A percentile compares a stretch with the other conserved stretches of the same genome.
These are phyloP conservation scores for Anthoscopus minutus DNA, from an alignment of 2,113 vertebrate genomes.

Conservation along the genomic window DNA sequence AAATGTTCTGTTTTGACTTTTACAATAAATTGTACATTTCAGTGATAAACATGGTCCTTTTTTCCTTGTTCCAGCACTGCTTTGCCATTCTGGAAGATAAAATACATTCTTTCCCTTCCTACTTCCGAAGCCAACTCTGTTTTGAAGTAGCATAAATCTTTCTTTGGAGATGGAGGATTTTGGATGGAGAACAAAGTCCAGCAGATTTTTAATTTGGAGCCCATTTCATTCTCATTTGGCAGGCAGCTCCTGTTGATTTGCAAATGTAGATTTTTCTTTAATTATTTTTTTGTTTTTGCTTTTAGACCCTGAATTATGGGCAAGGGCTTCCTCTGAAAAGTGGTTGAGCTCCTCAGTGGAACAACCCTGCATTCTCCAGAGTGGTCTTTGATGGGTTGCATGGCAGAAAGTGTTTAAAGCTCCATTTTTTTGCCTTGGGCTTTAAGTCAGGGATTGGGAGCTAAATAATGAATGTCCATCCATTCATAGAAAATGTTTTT, in stretches of 20 bases:
- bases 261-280: not conserved
- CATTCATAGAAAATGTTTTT: slow-evolving; percentile 20
- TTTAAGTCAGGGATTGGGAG: not conserved
- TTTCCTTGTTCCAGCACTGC: not conserved
- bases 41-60: slow-evolving; percentile 6
- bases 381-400: not conserved
- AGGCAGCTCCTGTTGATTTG: not conserved
- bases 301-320: not conserved
- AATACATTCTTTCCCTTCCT: slow-evolving; percentile 1
- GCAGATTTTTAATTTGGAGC: slow-evolving; percentile 6
- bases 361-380: not conserved
- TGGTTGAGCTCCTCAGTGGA: not conserved
- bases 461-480: slow-evolving; percentile 9
- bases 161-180: not conserved
- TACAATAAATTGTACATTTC: slow-evolving; percentile 1
- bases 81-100: slow-evolving; percentile 19
- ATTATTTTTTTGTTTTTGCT: not conserved
- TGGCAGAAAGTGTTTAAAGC: slow-evolving; percentile 7
- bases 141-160: slow-evolving; percentile 10
- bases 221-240: slow-evolving; percentile 9
- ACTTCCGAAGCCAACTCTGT: not conserved
- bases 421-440: slow-evolving; percentile 46
- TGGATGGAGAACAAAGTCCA: slow-evolving; percentile 16
- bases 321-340: not conserved
- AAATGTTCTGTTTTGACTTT: slow-evolving; percentile 37